Evolutionary conservation across 2,888 invertebrate species (phyloP).

Genomic region (Pollenia griseotomentosa): DNA sequence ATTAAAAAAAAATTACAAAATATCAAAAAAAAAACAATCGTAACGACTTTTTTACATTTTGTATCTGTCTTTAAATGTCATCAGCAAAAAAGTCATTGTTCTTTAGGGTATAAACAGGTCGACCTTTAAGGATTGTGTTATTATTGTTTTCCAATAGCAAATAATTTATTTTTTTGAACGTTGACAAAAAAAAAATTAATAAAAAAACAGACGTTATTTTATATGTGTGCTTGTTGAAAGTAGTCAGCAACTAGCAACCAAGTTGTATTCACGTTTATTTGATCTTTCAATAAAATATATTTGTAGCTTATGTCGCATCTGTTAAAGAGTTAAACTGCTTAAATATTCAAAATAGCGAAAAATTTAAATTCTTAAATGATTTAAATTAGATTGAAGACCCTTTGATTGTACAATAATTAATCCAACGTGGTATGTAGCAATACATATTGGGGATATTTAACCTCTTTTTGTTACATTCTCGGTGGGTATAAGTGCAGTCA

Average conservation of each 20-base stretch:
- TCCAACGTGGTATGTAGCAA: too few species aligned
- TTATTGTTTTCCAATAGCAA: conserved; percentile 19
- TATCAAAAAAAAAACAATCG: too few species aligned
- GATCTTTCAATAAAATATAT: conserved; percentile 24
- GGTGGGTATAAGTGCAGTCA: too few species aligned
- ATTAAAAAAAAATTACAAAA: too few species aligned
- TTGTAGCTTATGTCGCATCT: conserved; percentile 4
- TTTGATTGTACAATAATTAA: too few species aligned
- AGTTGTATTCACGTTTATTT: conserved; percentile 42
- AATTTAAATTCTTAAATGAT: too few species aligned
- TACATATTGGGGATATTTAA: too few species aligned
- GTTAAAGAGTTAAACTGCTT: background rate
- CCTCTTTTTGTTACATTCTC: too few species aligned
- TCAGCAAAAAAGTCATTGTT: background rate
- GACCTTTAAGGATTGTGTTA: background rate
- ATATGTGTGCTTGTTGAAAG: conserved; percentile 24
- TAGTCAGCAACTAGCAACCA: conserved; percentile 25
- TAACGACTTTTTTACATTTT: too few species aligned
- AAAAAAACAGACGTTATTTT: conserved; percentile 50
- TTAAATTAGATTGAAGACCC: too few species aligned
- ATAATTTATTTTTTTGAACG: conserved; percentile 18
- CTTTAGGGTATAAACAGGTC: background rate
- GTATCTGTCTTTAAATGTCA: too few species aligned
- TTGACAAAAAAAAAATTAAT: conserved; percentile 49
- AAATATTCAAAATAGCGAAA: too few species aligned